phyloP scores from a whole-genome alignment of 1,140 invertebrate genomes.

The Harlomillsia oculata region DNA sequence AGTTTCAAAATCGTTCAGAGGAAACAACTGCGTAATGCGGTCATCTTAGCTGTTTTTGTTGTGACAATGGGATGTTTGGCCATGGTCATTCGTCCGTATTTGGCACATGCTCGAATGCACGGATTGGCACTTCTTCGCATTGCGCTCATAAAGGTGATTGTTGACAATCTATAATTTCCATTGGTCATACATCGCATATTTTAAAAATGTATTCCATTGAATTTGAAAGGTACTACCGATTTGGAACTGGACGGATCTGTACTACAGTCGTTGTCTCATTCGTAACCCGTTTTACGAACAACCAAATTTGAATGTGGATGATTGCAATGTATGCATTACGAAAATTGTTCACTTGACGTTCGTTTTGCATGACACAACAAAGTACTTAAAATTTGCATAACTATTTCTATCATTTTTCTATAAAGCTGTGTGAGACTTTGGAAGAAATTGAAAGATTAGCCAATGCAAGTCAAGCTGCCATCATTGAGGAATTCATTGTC shows the following conservation, averaged over 20 bases:
- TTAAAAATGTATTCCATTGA: neutral
- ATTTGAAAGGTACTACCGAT: conserved; percentile 51
- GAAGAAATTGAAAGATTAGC: conserved; percentile 53
- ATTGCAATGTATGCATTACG: conserved; percentile 56
- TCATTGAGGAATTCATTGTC: conserved; percentile 57
- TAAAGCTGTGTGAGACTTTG: conserved; percentile 54
- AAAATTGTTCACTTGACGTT: no score
- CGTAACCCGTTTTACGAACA: conserved; percentile 53
- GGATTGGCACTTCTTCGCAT: conserved; percentile 25
- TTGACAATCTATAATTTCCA: neutral
- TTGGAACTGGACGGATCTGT: conserved; percentile 70
- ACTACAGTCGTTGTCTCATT: conserved; percentile 61
- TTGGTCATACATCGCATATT: neutral
- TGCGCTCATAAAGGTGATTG: conserved; percentile 26
- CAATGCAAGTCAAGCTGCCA: conserved; percentile 51
- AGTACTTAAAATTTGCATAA: no score
- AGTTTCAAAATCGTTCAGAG: neutral
- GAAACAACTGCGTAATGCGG: neutral
- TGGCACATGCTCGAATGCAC: conserved; percentile 12
- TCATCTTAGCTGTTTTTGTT: conserved; percentile 3
- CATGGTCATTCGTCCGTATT: neutral
- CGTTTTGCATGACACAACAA: no score
- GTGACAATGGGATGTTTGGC: conserved; percentile 2
- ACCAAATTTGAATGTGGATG: conserved; percentile 44
- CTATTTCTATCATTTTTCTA: conserved; percentile 28